Evolutionary conservation across 1,140 invertebrate species (phyloP).

Genomic region (Gonatopus flavifemur): DNA sequence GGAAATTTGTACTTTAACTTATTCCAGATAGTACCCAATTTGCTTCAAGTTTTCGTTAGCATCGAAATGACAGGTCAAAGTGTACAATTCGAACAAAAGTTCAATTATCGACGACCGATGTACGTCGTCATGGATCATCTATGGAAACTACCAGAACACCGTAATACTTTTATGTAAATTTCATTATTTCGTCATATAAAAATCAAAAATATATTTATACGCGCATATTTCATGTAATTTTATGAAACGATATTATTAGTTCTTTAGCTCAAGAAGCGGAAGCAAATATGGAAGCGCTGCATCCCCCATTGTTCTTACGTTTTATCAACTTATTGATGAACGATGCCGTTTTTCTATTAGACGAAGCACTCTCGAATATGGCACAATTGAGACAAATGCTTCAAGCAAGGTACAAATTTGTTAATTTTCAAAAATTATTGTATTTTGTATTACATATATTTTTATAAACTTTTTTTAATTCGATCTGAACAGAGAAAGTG

Average conservation of each 20-base stretch:
- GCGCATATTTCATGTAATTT: neutral
- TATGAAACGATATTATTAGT: slow-evolving; percentile 18
- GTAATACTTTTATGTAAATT: slow-evolving; percentile 71
- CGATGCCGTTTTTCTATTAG: slow-evolving; percentile 91
- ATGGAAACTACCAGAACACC: slow-evolving; percentile 80
- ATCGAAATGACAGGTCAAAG: slow-evolving; percentile 97
- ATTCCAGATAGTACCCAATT: slow-evolving; percentile 69
- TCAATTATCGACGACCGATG: slow-evolving; percentile 94
- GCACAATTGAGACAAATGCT: slow-evolving; percentile 77
- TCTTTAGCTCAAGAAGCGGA: slow-evolving; percentile 78
- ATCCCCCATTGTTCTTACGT: slow-evolving; percentile 87
- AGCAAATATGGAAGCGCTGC: slow-evolving; percentile 84
- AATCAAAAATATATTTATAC: neutral
- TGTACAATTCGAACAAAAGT: slow-evolving; percentile 96
- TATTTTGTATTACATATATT: neutral
- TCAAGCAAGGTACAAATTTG: slow-evolving; percentile 65
- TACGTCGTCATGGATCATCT: slow-evolving; percentile 91
- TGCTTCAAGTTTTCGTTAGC: slow-evolving; percentile 91
- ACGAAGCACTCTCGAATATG: slow-evolving; percentile 88
- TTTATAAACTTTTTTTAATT: slow-evolving; percentile 17
- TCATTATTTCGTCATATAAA: neutral
- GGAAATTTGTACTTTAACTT: no score
- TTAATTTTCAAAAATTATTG: slow-evolving; percentile 2
- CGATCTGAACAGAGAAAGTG: slow-evolving; percentile 71
- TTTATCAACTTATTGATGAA: slow-evolving; percentile 96